Evolutionary conservation across 2,797 vertebrate species (phyloP), one percentile per base, ranked within the genome.

Genomic region (Pipistrellus nathusii): DNA sequence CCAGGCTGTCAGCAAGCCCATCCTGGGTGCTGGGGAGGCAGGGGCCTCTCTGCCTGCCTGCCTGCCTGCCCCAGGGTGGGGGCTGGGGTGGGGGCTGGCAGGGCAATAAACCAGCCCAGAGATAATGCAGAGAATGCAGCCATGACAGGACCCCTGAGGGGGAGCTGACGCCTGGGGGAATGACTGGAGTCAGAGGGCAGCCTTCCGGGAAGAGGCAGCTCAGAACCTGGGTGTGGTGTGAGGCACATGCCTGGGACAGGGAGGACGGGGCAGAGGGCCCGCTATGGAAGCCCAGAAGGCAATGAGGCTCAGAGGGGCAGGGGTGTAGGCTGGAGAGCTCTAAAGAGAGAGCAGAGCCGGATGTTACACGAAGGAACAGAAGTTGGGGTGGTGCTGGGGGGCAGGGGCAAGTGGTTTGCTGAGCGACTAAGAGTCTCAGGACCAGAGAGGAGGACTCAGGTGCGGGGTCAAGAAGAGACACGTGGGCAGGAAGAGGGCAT

Each of bases 201-300:
- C 38, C 69, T 81, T 84, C 84, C 3, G 27, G 90, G 81, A 87
- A 81, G 88, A 81, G 59, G 93, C 17, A 32, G 7, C 81, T 41
- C 2, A 38, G 76, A 66, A 64, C 55, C 21, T 12, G n/a, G 66
- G 11, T 30, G 46, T 12, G 64, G 66, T 62, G 5, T 46, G 51
- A 86, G 48, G 6, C 12, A 1, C 0, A 17, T 1, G 55, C 55
- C 44, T 48, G 32, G 88, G 87, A 15, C 8, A 11, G 0, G 14
- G 21, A 44, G 21, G 14, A 30, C 48, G 14, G 44, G 46, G 46
- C 18, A 5, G 14, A 72, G 88, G 77, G 51, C 51, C 78, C 51
- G n/a, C 7, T 10, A 3, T 4, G 8, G 25, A 27, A 44, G 41
- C 84, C 62, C 55, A 62, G 81, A 64, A 78, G 64, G 69, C 25